Conservation (phyloP, 53 echinoderm and acorn worm species). For the Apostichopus leukothele region DNA sequence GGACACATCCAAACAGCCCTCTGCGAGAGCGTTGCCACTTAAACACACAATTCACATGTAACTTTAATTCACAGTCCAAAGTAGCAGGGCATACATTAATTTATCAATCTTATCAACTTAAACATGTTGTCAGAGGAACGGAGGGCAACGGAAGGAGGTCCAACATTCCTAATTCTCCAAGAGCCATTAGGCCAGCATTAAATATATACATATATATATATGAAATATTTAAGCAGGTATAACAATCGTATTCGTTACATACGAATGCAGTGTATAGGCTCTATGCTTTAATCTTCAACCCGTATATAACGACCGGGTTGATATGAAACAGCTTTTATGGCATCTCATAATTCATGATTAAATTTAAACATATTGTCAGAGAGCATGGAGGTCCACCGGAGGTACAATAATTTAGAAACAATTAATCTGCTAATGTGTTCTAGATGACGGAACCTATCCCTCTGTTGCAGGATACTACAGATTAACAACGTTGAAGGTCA, state of each 20-base stretch:
- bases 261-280: too few relatives aligned
- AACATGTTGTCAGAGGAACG: not conserved
- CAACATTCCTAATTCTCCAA: not conserved
- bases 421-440: constrained; percentile 7
- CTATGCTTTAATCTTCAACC: too few relatives aligned
- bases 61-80: not conserved
- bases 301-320: too few relatives aligned
- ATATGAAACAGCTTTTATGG: too few relatives aligned
- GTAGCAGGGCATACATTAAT: not conserved
- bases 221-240: not conserved
- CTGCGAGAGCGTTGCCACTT: too few relatives aligned
- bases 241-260: too few relatives aligned
- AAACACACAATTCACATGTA: too few relatives aligned
- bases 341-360: not conserved
- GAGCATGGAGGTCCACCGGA: not conserved
- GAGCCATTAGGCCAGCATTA: too few relatives aligned
- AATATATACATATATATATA: too few relatives aligned
- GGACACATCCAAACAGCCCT: too few relatives aligned
- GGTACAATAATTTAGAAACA: not conserved
- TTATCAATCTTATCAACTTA: not conserved
- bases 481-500: not conserved
- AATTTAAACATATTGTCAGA: not conserved
- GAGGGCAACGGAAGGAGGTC: not conserved
- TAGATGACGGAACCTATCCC: not conserved
- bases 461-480: not conserved